A percentile compares a stretch with the other conserved stretches of the same genome.
Evolutionary conservation across 2,888 invertebrate genomes (phyloP).

Genomic region (Pseudococcus jackbeardsleyi): DNA sequence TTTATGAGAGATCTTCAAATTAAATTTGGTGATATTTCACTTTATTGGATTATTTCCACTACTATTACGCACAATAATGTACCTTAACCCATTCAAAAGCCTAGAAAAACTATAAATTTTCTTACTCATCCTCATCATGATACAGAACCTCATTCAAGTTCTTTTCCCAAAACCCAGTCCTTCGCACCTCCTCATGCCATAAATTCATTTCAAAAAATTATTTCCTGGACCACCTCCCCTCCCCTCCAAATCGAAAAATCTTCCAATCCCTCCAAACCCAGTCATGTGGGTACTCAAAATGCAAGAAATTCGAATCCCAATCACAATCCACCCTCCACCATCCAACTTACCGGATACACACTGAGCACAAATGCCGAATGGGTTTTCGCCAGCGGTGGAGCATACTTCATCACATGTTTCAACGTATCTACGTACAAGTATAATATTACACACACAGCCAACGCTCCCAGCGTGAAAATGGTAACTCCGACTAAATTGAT

Average conservation of each 20-base stretch:
- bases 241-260: not conserved
- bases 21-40: too few relatives aligned
- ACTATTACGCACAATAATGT: too few relatives aligned
- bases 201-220: too few relatives aligned
- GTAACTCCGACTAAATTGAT: slow-evolving; percentile 74
- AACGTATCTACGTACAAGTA: slow-evolving; percentile 74
- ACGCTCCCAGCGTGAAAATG: slow-evolving; percentile 73
- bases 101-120: too few relatives aligned
- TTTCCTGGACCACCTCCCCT: too few relatives aligned
- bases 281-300: not conserved
- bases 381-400: slow-evolving; percentile 73
- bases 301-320: not conserved
- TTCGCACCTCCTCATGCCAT: too few relatives aligned
- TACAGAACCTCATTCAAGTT: too few relatives aligned
- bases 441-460: slow-evolving; percentile 73
- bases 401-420: slow-evolving; percentile 73
- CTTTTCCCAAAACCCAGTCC: too few relatives aligned
- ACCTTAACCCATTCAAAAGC: too few relatives aligned
- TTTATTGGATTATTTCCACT: too few relatives aligned
- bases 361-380: slow-evolving; percentile 75
- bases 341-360: slow-evolving; percentile 76
- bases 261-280: not conserved
- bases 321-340: not conserved
- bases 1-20: too few relatives aligned
- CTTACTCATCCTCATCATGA: too few relatives aligned